Evolutionary conservation across 2,888 invertebrate species (phyloP).

Genomic region (Arenicola marina): DNA sequence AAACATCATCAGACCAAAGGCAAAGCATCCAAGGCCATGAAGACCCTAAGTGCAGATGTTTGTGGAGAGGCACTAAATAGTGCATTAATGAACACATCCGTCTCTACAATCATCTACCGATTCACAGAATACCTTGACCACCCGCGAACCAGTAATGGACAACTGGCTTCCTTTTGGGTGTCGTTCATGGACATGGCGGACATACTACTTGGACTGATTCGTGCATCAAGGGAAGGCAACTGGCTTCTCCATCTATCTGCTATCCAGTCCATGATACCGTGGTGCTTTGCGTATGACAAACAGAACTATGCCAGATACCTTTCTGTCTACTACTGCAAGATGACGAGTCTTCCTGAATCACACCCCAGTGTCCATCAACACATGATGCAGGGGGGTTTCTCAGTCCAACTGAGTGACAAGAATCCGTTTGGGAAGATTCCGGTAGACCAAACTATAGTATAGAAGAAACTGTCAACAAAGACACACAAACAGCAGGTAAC

Average conservation of each 20-base stretch:
- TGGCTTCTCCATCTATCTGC: constrained; percentile 12
- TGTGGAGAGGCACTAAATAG: too few species aligned
- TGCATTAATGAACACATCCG: too few species aligned
- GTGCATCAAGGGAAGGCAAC: constrained; percentile 15
- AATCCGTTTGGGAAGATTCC: constrained; percentile 35
- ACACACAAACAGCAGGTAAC: constrained; percentile 19
- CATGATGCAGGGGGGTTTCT: constrained; percentile 23
- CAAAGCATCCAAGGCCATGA: too few species aligned
- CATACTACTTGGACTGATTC: constrained; percentile 17
- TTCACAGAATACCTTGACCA: constrained; percentile 12
- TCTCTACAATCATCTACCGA: too few species aligned
- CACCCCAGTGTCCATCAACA: constrained; percentile 15
- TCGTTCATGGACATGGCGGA: constrained; percentile 17
- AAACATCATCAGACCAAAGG: too few species aligned
- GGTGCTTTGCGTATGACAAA: constrained; percentile 21
- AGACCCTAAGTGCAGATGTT: too few species aligned
- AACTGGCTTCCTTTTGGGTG: constrained; percentile 9
- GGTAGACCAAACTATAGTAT: constrained; percentile 29
- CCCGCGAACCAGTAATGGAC: constrained; percentile 9
- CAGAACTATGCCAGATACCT: constrained; percentile 19
- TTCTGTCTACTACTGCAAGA: constrained; percentile 28
- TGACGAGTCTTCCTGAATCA: constrained; percentile 23
- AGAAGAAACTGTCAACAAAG: constrained; percentile 20
- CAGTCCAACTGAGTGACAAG: constrained; percentile 21
- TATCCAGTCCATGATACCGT: constrained; percentile 11